phyloP scores from a whole-genome alignment of 2,113 vertebrate species.

The Monarcha castaneiventris region DNA sequence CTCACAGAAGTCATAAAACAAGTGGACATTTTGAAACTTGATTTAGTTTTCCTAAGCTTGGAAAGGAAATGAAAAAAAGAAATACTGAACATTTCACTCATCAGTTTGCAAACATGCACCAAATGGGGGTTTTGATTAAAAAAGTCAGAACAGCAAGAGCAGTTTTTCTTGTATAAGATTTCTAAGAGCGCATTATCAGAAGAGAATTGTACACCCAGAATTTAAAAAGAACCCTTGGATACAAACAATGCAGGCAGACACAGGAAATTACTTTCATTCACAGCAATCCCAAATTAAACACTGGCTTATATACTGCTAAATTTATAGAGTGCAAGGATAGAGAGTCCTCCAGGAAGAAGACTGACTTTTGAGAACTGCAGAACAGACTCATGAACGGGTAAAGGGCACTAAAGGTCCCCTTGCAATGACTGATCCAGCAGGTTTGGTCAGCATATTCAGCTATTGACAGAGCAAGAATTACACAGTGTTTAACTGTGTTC shows the following conservation, averaged over 20 bases:
- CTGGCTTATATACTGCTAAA: not conserved
- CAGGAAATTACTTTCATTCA: not conserved
- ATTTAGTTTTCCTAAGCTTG: not conserved
- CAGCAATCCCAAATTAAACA: not conserved
- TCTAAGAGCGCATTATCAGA: not conserved
- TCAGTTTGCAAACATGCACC: not conserved
- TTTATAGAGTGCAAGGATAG: accelerated
- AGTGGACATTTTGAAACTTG: not conserved
- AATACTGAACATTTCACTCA: not conserved
- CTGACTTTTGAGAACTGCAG: not conserved
- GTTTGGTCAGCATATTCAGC: not conserved
- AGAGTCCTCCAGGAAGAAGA: not conserved
- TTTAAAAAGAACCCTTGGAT: not conserved
- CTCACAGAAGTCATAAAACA: not conserved
- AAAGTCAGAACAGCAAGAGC: not conserved
- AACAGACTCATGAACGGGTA: not conserved
- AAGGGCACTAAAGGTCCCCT: not conserved
- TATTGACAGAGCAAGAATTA: not conserved
- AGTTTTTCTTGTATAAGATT: not conserved
- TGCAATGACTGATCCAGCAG: not conserved
- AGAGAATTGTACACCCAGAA: not conserved
- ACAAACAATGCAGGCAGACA: not conserved
- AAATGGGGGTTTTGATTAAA: not conserved
- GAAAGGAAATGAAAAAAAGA: not conserved
- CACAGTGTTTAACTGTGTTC: not conserved